These are phyloP conservation scores for Malurus cyaneus DNA, from an alignment of 2,113 vertebrate genomes.

Conservation along the genomic window DNA sequence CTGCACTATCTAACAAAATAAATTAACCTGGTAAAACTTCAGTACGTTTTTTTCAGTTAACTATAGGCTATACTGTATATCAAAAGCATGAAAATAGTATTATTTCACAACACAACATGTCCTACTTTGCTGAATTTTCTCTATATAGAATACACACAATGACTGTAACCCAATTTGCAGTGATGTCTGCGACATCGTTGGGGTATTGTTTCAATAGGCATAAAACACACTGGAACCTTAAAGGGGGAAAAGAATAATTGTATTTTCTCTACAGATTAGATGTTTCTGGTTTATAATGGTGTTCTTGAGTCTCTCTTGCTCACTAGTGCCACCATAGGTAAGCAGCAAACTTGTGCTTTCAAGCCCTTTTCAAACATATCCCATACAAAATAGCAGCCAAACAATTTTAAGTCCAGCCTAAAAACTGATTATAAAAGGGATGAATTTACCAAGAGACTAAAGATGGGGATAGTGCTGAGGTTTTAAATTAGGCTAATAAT, in stretches of 20 bases:
- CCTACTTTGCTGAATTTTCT: neutral
- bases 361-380: neutral
- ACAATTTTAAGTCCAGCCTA: neutral
- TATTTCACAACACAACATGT: neutral
- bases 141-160: neutral
- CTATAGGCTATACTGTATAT: neutral
- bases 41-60: neutral
- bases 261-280: neutral
- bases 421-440: neutral
- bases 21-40: neutral
- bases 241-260: neutral
- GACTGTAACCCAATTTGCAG: neutral
- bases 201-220: neutral
- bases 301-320: constrained; percentile 6
- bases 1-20: neutral
- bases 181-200: neutral
- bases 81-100: neutral
- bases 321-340: constrained; percentile 48
- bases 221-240: neutral
- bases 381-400: neutral
- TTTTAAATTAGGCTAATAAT: neutral
- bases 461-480: neutral
- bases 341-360: neutral
- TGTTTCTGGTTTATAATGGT: neutral
- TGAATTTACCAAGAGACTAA: neutral